Evolutionary conservation across 2,888 invertebrate genomes (phyloP).

Genomic region (Lepas anatifera): DNA sequence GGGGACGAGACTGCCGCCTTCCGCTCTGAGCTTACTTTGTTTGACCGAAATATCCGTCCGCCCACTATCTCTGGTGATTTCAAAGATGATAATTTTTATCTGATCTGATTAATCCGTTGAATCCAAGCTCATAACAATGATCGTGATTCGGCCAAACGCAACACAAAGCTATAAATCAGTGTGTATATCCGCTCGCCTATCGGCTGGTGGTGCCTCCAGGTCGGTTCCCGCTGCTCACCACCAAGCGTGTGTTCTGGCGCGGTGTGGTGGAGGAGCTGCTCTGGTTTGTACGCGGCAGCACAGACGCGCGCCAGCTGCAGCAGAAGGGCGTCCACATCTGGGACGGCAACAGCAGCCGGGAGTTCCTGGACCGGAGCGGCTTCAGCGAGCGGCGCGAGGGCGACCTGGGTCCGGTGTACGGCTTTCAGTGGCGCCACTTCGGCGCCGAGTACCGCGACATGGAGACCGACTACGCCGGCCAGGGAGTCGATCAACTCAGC

Average conservation of each 20-base stretch:
- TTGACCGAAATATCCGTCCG: not conserved
- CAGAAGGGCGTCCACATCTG: constrained; percentile 79
- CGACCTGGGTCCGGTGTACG: constrained; percentile 92
- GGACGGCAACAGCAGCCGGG: constrained; percentile 87
- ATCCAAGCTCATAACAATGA: not conserved
- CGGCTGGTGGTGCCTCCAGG: constrained; percentile 34
- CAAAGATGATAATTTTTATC: not conserved
- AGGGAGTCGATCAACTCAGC: constrained; percentile 81
- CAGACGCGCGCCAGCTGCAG: constrained; percentile 68
- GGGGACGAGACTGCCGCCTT: too few species aligned
- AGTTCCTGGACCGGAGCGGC: constrained; percentile 76
- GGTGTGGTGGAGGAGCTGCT: constrained; percentile 85
- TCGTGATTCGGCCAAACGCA: not conserved
- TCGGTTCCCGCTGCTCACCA: constrained; percentile 76
- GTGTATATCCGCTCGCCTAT: too few species aligned
- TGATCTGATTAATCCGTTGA: not conserved
- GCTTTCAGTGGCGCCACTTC: constrained; percentile 97
- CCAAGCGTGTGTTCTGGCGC: constrained; percentile 84
- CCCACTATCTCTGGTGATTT: not conserved
- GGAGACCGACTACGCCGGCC: constrained; percentile 62
- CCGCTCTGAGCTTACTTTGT: not conserved
- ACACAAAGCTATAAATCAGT: too few species aligned
- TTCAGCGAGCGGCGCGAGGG: constrained; percentile 76
- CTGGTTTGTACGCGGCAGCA: constrained; percentile 87
- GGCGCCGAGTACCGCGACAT: constrained; percentile 79